Conservation (phyloP, 1,140 invertebrate species). For the Bilobella aurantiaca region DNA sequence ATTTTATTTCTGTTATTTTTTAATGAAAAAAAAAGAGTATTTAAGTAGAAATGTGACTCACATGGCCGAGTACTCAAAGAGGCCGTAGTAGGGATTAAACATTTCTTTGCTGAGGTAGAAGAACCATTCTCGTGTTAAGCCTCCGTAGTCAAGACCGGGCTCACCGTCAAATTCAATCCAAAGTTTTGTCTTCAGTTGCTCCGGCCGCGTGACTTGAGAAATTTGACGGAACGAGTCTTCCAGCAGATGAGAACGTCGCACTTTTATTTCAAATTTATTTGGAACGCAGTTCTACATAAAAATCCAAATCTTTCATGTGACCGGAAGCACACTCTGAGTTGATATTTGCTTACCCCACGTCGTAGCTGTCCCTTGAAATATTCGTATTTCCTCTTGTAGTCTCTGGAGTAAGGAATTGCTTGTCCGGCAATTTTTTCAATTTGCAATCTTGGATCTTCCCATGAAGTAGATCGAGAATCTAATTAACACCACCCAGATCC, state of each 20-base stretch:
- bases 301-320: constrained; percentile 22
- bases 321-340: too few species aligned
- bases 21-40: not conserved
- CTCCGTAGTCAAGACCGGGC: constrained; percentile 94
- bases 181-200: constrained; percentile 88
- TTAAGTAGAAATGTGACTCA: constrained; percentile 43
- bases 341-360: constrained; percentile 89
- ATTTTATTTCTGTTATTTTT: too few species aligned
- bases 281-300: constrained; percentile 73
- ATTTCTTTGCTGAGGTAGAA: constrained; percentile 97
- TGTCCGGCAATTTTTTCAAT: constrained; percentile 94
- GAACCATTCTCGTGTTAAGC: constrained; percentile 94
- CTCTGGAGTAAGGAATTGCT: constrained; percentile 53
- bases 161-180: constrained; percentile 99
- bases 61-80: constrained; percentile 99
- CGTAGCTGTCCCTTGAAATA: constrained; percentile 90
- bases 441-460: constrained; percentile 95
- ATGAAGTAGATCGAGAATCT: constrained; percentile 93
- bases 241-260: constrained; percentile 72
- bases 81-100: constrained; percentile 98
- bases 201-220: constrained; percentile 68
- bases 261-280: constrained; percentile 97
- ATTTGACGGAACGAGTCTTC: constrained; percentile 92
- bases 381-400: constrained; percentile 98
- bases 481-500: too few species aligned